Base-by-base conservation (phyloP, 2,888 invertebrate species). In the Flexamia atlantica region DNA sequence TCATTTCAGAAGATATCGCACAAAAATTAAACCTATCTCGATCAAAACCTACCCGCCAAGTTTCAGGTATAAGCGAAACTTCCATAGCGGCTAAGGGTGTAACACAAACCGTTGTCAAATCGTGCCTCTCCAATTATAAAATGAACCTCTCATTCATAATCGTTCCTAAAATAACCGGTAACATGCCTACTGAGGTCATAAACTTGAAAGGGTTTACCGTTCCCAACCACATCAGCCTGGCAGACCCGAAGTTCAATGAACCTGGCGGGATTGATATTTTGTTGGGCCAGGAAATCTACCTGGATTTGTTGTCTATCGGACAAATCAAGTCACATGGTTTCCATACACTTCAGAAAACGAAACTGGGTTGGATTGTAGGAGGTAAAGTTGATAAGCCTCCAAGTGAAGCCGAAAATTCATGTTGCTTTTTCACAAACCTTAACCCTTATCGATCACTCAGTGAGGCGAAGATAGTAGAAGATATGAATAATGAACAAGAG, bases 111-210 rank as follows among this genome's bases (percentile, higher is more conserved):
- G 79, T n/a, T 0, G 80, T 87, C 9, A 46, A 79, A 9, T 86
- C 86, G 0, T 80, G 42, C 30, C 64, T 72, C 60, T 82, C 84
- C 10, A 74, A 32, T n/a, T 87, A 81, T 76, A 74, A 46, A 36
- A 60, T 85, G 14, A 72, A 14, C 10, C 20, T 86, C 0, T 84
- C 83, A 4, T 87, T 85, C 68, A 72, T 85, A 23, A 60, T 87
- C 9, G 32, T 87, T 12, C 85, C 83, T 17, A 79, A 85, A 46
- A 87, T 88, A 30, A 87, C 86, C 10, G 85, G 84, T 32, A 83
- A 85, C 36, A 53, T 86, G n/a, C 88, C 88, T 1, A 60, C 82
- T 12, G 36, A 83, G 12, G 40, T 53, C 23, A 70, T 87, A 28
- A 64, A 87, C 20, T 20, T 68, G 1, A 57, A 30, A 2, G 82